Evolutionary conservation across 2,888 invertebrate species (phyloP).

Genomic region (Oscheius sp.): DNA sequence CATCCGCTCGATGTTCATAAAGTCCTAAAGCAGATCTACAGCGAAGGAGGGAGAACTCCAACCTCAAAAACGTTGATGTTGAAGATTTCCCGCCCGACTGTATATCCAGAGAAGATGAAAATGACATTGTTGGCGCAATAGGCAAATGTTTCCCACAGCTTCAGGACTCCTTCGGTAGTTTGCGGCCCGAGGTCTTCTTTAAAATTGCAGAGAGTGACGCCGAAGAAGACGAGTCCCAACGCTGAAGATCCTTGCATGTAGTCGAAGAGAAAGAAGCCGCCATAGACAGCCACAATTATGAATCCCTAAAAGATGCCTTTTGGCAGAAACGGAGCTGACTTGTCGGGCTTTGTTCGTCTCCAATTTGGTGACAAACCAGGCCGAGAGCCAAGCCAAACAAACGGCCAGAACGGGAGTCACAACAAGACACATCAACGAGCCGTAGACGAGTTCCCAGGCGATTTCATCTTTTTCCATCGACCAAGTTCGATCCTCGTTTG

Average conservation of each 20-base stretch:
- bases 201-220: constrained; percentile 72
- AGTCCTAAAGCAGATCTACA: neutral
- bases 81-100: constrained; percentile 33
- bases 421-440: constrained; percentile 28
- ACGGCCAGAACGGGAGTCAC: constrained; percentile 28
- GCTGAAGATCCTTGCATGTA: constrained; percentile 71
- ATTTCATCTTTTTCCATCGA: neutral
- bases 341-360: constrained; percentile 25
- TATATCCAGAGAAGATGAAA: constrained; percentile 76
- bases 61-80: neutral
- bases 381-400: constrained; percentile 13
- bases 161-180: constrained; percentile 71
- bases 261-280: constrained; percentile 72
- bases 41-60: too few species aligned
- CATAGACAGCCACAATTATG: constrained; percentile 68
- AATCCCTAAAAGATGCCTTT: constrained; percentile 16
- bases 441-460: neutral
- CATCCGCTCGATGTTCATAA: neutral
- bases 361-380: constrained; percentile 32
- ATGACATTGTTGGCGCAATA: constrained; percentile 76
- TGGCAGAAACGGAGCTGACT: neutral
- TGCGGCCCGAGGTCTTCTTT: constrained; percentile 69
- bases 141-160: constrained; percentile 72
- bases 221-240: constrained; percentile 73
- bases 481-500: neutral